Evolutionary conservation across 2,888 invertebrate genomes (phyloP).

Genomic region (Hirudinaria manillensis): DNA sequence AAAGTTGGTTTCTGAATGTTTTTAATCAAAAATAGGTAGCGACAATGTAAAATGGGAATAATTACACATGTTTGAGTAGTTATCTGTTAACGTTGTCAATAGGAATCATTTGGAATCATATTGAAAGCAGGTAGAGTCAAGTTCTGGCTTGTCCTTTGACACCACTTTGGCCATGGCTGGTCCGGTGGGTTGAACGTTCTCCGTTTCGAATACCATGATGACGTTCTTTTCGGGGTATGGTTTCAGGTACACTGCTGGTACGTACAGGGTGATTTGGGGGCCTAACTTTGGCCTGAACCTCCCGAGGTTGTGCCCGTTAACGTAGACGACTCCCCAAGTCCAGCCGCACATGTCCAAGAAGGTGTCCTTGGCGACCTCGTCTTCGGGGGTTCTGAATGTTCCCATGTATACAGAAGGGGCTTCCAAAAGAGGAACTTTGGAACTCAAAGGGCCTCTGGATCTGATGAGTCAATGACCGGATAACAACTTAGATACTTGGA

Average conservation of each 20-base stretch:
- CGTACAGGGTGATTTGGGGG: slow-evolving; percentile 58
- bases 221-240: slow-evolving; percentile 40
- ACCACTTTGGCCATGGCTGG: background rate
- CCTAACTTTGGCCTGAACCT: slow-evolving; percentile 60
- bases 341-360: slow-evolving; percentile 49
- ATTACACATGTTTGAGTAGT: no score
- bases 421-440: no score
- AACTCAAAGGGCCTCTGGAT: no score
- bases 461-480: no score
- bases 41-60: no score
- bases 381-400: slow-evolving; percentile 43
- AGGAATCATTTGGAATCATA: no score
- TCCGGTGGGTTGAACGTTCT: slow-evolving; percentile 47
- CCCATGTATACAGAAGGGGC: slow-evolving; percentile 49
- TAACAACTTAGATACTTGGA: background rate
- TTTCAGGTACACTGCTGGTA: slow-evolving; percentile 47
- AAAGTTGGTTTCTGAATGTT: no score
- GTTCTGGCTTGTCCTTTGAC: background rate
- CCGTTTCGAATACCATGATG: slow-evolving; percentile 52
- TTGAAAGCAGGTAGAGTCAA: background rate
- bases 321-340: slow-evolving; percentile 55
- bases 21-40: no score
- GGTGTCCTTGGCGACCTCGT: slow-evolving; percentile 48
- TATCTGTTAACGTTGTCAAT: no score
- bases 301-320: slow-evolving; percentile 59